These are phyloP conservation scores for Pygmarrhopalites habei DNA, from an alignment of 1,140 invertebrate species.

Conservation along the genomic window DNA sequence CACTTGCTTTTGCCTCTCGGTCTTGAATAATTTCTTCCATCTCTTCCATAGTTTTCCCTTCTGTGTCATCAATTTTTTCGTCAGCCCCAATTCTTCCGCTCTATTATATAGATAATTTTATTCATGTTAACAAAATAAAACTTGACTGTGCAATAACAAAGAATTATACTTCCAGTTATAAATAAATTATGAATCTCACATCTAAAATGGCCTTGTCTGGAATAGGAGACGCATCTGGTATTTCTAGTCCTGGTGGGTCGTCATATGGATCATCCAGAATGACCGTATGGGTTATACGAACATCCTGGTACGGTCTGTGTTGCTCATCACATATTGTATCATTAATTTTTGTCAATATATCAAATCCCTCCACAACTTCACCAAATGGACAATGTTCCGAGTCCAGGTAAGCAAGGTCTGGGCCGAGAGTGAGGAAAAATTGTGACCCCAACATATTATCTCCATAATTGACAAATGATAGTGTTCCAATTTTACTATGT, in stretches of 20 bases:
- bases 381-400: conserved; percentile 94
- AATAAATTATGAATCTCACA: no score
- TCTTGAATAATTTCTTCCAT: conserved; percentile 80
- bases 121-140: no score
- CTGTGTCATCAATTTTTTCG: conserved; percentile 87
- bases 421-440: conserved; percentile 91
- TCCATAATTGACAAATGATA: conserved; percentile 95
- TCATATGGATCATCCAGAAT: conserved; percentile 93
- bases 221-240: conserved; percentile 79
- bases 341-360: conserved; percentile 81
- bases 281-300: conserved; percentile 94
- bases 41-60: conserved; percentile 73
- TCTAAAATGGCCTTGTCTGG: conserved; percentile 68
- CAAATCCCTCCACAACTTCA: conserved; percentile 86
- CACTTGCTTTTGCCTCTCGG: conserved; percentile 89
- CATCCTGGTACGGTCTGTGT: conserved; percentile 91
- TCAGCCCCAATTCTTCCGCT: conserved; percentile 87
- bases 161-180: no score
- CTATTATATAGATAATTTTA: no score
- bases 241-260: conserved; percentile 67
- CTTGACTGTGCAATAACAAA: no score
- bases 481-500: conserved; percentile 72
- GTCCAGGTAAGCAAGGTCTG: conserved; percentile 86
- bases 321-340: conserved; percentile 86
- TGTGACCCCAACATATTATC: conserved; percentile 90